Evolutionary conservation across 2,113 vertebrate genomes (phyloP).

Genomic region (Apteryx owenii): DNA sequence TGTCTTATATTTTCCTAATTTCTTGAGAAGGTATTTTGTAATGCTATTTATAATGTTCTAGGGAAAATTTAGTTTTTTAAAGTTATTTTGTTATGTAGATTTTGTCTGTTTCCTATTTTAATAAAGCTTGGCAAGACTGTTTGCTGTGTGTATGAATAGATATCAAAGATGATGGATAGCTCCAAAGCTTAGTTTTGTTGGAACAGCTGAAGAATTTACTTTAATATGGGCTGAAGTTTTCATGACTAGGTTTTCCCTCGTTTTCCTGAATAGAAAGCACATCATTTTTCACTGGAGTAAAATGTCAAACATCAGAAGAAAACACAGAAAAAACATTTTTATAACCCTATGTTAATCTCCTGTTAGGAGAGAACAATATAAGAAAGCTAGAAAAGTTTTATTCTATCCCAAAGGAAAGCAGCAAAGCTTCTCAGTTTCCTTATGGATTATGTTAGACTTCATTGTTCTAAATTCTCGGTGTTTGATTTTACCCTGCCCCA

Average conservation of each 20-base stretch:
- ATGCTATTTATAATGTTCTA: background rate
- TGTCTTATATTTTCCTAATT: background rate
- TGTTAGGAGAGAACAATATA: background rate
- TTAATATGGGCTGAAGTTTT: slow-evolving; percentile 1
- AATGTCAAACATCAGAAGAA: background rate
- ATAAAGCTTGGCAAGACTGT: background rate
- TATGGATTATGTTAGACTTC: background rate
- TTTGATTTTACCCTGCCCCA: background rate
- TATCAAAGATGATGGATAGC: slow-evolving; percentile 13
- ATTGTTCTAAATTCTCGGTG: background rate
- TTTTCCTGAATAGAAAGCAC: slow-evolving; percentile 1
- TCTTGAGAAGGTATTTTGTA: background rate
- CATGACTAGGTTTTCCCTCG: background rate
- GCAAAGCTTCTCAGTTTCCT: background rate
- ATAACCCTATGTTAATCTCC: background rate
- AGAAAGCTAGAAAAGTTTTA: background rate
- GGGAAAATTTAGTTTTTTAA: background rate
- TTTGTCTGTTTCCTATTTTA: slow-evolving; percentile 1
- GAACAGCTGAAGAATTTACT: slow-evolving; percentile 45
- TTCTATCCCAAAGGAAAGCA: background rate
- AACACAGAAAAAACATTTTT: background rate
- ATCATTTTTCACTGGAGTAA: slow-evolving; percentile 5
- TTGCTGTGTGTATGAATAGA: background rate
- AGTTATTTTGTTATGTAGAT: background rate
- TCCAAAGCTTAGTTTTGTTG: slow-evolving; percentile 42